Conservation (phyloP, 2,888 invertebrate species). For the Shargacucullia verbasci region DNA sequence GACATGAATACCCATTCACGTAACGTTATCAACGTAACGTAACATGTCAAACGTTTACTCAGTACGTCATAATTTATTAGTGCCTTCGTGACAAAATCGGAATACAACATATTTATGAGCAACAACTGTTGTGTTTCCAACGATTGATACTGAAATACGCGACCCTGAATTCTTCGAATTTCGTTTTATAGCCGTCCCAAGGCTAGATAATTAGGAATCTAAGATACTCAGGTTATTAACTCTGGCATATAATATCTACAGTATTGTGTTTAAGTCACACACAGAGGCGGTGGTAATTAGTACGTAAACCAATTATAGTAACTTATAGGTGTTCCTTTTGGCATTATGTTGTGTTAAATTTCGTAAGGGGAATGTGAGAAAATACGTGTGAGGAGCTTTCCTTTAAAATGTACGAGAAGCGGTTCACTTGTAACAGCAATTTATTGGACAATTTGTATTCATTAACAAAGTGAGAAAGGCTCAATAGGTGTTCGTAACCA, state of each 20-base stretch:
- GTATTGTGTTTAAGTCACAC: slow-evolving; percentile 44
- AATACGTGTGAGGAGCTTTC: slow-evolving; percentile 39
- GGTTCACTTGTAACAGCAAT: slow-evolving; percentile 71
- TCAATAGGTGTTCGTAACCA: slow-evolving; percentile 79
- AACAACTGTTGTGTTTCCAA: slow-evolving; percentile 22
- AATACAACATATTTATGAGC: slow-evolving; percentile 29
- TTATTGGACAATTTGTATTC: slow-evolving; percentile 77
- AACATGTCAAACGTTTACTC: slow-evolving; percentile 33
- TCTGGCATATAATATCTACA: slow-evolving; percentile 39
- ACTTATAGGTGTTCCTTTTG: slow-evolving; percentile 62
- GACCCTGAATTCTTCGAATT: slow-evolving; percentile 43
- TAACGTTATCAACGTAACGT: slow-evolving; percentile 42
- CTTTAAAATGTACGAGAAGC: slow-evolving; percentile 45
- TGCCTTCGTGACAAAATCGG: slow-evolving; percentile 34
- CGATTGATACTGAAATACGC: slow-evolving; percentile 28
- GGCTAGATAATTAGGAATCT: slow-evolving; percentile 45
- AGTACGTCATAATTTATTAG: slow-evolving; percentile 34
- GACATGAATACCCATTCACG: slow-evolving; percentile 43
- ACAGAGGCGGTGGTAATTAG: slow-evolving; percentile 47
- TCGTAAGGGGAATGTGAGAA: slow-evolving; percentile 37
- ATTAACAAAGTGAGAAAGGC: slow-evolving; percentile 78
- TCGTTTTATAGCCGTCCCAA: slow-evolving; percentile 32
- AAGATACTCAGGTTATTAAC: slow-evolving; percentile 48
- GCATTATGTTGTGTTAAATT: slow-evolving; percentile 39
- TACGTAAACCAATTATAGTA: slow-evolving; percentile 65